Conservation (phyloP, 2,888 invertebrate species). For the Dichetophora obliterata region DNA sequence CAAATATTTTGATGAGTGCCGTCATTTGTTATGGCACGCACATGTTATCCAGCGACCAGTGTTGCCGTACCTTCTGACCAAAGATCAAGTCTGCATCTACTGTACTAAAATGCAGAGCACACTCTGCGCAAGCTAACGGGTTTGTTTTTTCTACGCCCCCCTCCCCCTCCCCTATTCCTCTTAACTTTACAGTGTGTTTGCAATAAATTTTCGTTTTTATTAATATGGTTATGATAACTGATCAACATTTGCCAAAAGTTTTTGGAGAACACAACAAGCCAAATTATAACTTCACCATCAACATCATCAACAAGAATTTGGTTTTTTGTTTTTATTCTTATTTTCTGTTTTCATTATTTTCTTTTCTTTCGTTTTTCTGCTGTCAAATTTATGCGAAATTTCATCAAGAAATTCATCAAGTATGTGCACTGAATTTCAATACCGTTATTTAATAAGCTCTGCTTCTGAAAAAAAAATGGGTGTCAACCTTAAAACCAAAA, state of each 20-base stretch:
- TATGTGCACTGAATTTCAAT: conserved; percentile 13
- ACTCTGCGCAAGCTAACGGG: too few relatives aligned
- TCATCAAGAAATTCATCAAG: not conserved
- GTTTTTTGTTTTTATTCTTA: not conserved
- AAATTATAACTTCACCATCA: too few relatives aligned
- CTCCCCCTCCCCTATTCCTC: too few relatives aligned
- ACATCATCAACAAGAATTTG: not conserved
- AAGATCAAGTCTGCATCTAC: too few relatives aligned
- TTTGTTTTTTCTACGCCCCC: too few relatives aligned
- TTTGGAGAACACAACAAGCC: not conserved
- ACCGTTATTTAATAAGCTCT: conserved; percentile 25
- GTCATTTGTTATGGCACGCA: too few relatives aligned
- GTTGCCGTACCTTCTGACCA: too few relatives aligned
- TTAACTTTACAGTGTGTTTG: too few relatives aligned
- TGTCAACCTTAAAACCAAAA: conserved; percentile 17
- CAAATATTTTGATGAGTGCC: too few relatives aligned
- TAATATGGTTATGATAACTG: not conserved
- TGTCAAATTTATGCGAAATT: conserved; percentile 1
- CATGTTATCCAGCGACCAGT: too few relatives aligned
- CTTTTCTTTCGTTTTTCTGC: not conserved
- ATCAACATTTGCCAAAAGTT: not conserved
- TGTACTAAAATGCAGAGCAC: too few relatives aligned
- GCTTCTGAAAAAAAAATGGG: conserved; percentile 9
- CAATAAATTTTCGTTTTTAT: not conserved
- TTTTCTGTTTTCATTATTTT: not conserved